Base-by-base conservation (phyloP, 2,888 invertebrate species). In the Leucoma salicis region DNA sequence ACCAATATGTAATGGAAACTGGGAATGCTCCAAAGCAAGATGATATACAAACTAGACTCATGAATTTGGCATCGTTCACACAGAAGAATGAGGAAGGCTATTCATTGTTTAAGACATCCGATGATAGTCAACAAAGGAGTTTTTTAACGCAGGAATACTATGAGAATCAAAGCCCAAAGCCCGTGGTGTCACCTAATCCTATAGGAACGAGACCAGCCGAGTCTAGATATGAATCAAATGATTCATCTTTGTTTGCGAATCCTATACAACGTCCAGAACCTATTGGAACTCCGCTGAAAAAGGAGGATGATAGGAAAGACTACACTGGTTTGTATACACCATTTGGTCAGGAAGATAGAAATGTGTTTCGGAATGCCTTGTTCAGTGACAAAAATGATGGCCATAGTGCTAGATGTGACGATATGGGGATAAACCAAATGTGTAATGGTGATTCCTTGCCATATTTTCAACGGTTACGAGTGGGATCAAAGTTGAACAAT, bases 21-120 rank as follows among this genome's bases (percentile, higher is more conserved):
- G 34, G 46, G 2, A 39, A 42, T 0, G 73, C 73, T 0, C 78
- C 77, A 0, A 76, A 81, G 24, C 69, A 60, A 0, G 78, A 81
- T 0, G 86, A 87, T 0, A 74, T 80, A 2, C 82, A 82, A n/a
- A 77, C 70, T 6, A 31, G 84, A 1, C 77, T 88, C 0, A 74
- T 86, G 73, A 89, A 86, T 27, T 34, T 89, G 0, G 86, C 89
- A 0, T 87, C 88, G 0, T 90, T 90, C 51, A 86, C 89, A 0
- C 88, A 89, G 35, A 85, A 85, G 42, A 87, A 81, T 14, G 86
- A 89, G 1, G 87, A 89, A n/a, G 84, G 90, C 0, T 90, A 90
- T 37, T 87, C 88, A 0, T 39, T 90, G 0, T 90, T 90, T 24
- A 84, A 83, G 1, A 78, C 85, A 0, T 56, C 66, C 0, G 87